phyloP scores from a whole-genome alignment of 2,113 vertebrate species.

The Glaucomys volans region DNA sequence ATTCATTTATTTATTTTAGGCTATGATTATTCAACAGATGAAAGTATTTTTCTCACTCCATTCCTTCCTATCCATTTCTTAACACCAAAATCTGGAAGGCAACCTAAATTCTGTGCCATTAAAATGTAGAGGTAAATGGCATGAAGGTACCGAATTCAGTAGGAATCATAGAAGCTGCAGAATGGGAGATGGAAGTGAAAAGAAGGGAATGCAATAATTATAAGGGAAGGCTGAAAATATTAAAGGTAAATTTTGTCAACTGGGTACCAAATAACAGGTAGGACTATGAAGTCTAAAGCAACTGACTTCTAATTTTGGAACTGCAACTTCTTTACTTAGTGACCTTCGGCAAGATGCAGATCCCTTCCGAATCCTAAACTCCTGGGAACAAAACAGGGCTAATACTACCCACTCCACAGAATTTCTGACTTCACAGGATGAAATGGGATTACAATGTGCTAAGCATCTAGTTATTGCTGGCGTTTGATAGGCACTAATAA shows the following conservation, averaged over 20 bases:
- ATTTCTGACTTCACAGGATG: background rate
- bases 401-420: background rate
- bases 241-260: background rate
- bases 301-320: background rate
- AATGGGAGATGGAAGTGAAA: background rate
- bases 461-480: conserved; percentile 22
- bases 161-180: background rate
- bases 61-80: background rate
- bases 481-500: conserved; percentile 54
- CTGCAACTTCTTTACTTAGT: background rate
- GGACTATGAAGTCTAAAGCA: background rate
- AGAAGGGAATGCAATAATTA: background rate
- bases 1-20: too few species aligned
- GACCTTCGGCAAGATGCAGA: background rate
- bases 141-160: background rate
- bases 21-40: background rate
- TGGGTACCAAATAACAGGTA: background rate
- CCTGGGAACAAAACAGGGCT: conserved; percentile 3
- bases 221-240: background rate
- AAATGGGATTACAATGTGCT: conserved; percentile 37
- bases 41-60: background rate
- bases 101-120: background rate
- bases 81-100: background rate
- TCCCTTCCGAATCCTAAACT: background rate
- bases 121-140: background rate